Evolutionary conservation across 2,113 vertebrate species (phyloP).

Genomic region (Cathartes aura): DNA sequence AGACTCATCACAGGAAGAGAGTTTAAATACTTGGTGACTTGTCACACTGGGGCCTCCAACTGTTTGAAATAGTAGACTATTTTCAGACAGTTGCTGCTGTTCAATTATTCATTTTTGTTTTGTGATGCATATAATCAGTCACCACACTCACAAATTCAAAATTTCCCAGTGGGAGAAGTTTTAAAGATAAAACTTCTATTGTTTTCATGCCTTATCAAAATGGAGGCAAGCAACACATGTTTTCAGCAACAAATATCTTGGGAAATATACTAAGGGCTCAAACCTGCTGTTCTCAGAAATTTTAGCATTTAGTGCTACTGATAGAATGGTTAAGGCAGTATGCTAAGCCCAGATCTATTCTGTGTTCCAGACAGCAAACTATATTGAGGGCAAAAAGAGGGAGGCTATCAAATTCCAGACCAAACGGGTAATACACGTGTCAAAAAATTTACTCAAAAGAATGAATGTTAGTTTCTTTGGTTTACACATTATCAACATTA

Average conservation of each 20-base stretch:
- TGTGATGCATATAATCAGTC: slow-evolving; percentile 52
- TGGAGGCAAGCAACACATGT: background rate
- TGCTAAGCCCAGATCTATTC: background rate
- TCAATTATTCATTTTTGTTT: slow-evolving; percentile 59
- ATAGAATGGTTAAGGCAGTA: background rate
- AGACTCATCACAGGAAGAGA: background rate
- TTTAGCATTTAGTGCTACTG: background rate
- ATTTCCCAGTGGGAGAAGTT: slow-evolving; percentile 44
- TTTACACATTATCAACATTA: background rate
- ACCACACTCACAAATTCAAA: slow-evolving; percentile 34
- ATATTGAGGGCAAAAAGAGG: background rate
- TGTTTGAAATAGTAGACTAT: slow-evolving; percentile 31
- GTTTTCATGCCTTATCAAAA: slow-evolving; percentile 45
- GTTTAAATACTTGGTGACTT: slow-evolving; percentile 6
- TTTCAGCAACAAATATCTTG: slow-evolving; percentile 21
- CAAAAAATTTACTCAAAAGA: background rate
- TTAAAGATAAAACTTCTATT: slow-evolving; percentile 27
- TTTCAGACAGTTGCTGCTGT: slow-evolving; percentile 41
- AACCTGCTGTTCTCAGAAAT: background rate
- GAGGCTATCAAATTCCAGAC: background rate
- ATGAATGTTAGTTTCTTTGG: background rate
- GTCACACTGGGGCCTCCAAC: background rate
- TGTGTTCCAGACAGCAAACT: background rate
- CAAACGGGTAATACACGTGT: background rate
- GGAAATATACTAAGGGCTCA: slow-evolving; percentile 5